Conservation (phyloP, 2,888 invertebrate species). For the Ichneumoninae sp. region DNA sequence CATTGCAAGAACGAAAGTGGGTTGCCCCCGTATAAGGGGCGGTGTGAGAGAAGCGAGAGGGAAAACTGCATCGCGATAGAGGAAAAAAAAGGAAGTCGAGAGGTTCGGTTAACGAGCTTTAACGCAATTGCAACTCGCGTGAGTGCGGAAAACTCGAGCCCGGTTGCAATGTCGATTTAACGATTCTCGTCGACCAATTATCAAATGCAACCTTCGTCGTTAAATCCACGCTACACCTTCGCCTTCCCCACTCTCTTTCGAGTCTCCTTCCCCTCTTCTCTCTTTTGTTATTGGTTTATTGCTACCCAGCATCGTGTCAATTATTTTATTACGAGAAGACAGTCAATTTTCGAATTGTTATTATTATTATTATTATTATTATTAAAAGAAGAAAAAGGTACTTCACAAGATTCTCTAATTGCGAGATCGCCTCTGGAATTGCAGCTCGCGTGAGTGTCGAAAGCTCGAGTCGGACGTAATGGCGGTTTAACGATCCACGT, state of each 20-base stretch:
- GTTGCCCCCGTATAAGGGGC: constrained; percentile 16
- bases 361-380: too few species aligned
- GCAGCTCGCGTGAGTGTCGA: constrained; percentile 16
- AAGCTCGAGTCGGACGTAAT: constrained; percentile 4
- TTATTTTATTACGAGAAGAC: too few species aligned
- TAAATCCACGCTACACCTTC: background rate
- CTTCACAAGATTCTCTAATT: background rate
- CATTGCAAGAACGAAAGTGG: constrained; percentile 49
- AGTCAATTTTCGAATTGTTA: too few species aligned
- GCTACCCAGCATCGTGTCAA: too few species aligned
- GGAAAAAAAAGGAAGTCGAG: background rate
- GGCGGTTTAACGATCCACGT: constrained; percentile 63
- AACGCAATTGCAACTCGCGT: constrained; percentile 7
- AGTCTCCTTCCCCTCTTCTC: background rate
- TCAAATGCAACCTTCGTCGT: constrained; percentile 45
- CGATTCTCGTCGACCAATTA: constrained; percentile 64
- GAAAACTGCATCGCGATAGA: background rate
- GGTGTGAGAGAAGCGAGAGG: constrained; percentile 4
- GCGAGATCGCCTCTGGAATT: background rate
- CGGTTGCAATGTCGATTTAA: constrained; percentile 52
- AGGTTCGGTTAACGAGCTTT: constrained; percentile 38
- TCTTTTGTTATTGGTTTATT: too few species aligned
- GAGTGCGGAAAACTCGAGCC: constrained; percentile 21
- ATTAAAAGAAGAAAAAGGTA: too few species aligned
- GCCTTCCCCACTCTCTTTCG: constrained; percentile 1